phyloP scores from a whole-genome alignment of 2,888 invertebrate species.

The Tortricodes alternella region DNA sequence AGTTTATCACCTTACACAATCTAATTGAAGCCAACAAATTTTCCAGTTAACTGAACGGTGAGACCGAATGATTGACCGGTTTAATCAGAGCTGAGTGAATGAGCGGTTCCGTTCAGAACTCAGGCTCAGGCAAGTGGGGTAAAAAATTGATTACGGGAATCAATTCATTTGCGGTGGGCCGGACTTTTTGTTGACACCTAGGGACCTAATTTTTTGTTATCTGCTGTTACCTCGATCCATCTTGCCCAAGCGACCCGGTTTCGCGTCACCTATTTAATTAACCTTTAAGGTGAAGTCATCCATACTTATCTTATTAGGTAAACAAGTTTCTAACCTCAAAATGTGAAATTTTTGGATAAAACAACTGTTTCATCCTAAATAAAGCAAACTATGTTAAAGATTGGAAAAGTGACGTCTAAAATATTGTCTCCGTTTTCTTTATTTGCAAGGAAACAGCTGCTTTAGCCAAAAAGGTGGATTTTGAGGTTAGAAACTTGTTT shows the following conservation, averaged over 20 bases:
- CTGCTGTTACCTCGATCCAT: slow-evolving; percentile 26
- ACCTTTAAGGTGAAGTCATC: no score
- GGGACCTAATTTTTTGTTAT: slow-evolving; percentile 47
- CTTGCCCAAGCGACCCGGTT: slow-evolving; percentile 31
- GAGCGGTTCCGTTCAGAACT: slow-evolving; percentile 50
- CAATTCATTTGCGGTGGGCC: slow-evolving; percentile 69
- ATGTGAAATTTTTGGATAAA: no score
- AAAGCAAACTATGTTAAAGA: no score
- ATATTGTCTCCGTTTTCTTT: no score
- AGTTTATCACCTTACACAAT: slow-evolving; percentile 69
- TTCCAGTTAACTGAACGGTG: slow-evolving; percentile 77
- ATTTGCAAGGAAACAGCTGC: no score
- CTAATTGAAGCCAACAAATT: slow-evolving; percentile 72
- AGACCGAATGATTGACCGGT: slow-evolving; percentile 78
- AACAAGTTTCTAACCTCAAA: no score
- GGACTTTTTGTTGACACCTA: slow-evolving; percentile 68
- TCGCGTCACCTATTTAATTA: slow-evolving; percentile 55
- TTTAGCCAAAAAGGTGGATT: no score
- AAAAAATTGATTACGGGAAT: slow-evolving; percentile 76
- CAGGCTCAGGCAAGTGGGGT: slow-evolving; percentile 46
- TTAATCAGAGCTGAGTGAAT: slow-evolving; percentile 70
- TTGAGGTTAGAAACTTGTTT: no score
- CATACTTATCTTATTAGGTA: no score
- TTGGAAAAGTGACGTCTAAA: no score
- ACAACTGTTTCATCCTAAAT: no score